Evolutionary conservation across 2,113 vertebrate species (phyloP), one percentile per base, ranked within the genome.

Genomic region (Gobius niger): DNA sequence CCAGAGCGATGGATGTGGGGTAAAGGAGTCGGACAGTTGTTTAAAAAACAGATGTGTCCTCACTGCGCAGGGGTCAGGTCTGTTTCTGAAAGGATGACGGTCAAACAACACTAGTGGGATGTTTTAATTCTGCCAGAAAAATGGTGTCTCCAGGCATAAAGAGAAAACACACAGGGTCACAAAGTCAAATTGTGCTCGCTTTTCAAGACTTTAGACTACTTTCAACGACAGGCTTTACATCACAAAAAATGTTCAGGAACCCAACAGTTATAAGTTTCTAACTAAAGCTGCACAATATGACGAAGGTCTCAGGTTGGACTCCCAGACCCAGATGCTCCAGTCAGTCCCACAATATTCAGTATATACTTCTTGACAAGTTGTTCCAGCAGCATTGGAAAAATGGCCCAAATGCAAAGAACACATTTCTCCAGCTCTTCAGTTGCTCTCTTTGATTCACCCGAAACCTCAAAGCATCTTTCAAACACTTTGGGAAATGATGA

Each of bases 11-110:
- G 4, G 42, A 42, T 16, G 19, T 24, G 54, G 19, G 54, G 19
- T 34, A 13, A 40, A 57, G 54, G 19, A 19, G 19, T 60, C n/a
- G 53, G 57, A 41, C 40, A 41, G 34, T 44, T 50, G 47, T 60
- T 60, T 16, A 60, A 60, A 60, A 60, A 60, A 60, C 57, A 60
- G 57, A 60, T 60, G 57, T 44, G 40, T 60, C 57, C 57, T 42
- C 40, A 44, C 13, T 42, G 15, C 1, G 57, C 40, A 60, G 13
- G 10, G 57, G 57, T 60, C 57, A 60, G 7, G 57, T 60, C 57
- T 60, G 57, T 60, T 60, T 60, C 57, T 60, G 34, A 60, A 44
- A 42, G 7, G 57, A 57, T 6, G 24, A 57, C 54, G n/a, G 57
- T 7, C 34, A 40, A 59, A 15, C 56, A 60, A 60, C 57, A 60